A percentile compares a stretch with the other conserved stretches of the same genome.
Conservation (phyloP, 1,140 invertebrate species). For the Pentalonia nigronervosa region DNA sequence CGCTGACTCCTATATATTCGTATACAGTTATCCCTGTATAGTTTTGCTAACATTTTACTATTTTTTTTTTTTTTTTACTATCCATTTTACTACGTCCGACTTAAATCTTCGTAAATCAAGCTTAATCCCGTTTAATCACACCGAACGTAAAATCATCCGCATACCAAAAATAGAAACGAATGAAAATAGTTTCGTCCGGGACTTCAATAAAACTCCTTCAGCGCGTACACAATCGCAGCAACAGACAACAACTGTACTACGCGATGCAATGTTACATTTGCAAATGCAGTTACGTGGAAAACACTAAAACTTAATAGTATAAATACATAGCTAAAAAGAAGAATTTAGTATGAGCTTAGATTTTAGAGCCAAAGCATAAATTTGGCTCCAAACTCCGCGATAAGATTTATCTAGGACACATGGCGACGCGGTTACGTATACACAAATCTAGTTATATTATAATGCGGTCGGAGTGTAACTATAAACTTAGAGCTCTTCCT, state of each 20-base stretch:
- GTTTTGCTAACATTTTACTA: not conserved
- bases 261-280: not conserved
- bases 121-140: not conserved
- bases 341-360: conserved; percentile 13
- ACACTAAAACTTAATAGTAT: conserved; percentile 25
- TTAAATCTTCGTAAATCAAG: not conserved
- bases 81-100: not conserved
- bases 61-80: not conserved
- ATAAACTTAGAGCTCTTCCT: not conserved
- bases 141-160: not conserved
- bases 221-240: not conserved
- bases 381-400: not conserved
- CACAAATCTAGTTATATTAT: not conserved
- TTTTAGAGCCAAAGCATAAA: not conserved
- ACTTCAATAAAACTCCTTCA: not conserved
- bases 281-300: conserved; percentile 34
- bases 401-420: not conserved
- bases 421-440: not conserved
- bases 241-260: not conserved
- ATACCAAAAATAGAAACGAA: not conserved
- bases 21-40: not conserved
- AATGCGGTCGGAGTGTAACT: not conserved
- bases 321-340: not conserved
- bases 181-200: not conserved
- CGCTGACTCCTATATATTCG: not conserved